Conservation (phyloP, 2,888 invertebrate species). For the Hypolimnas misippus region DNA sequence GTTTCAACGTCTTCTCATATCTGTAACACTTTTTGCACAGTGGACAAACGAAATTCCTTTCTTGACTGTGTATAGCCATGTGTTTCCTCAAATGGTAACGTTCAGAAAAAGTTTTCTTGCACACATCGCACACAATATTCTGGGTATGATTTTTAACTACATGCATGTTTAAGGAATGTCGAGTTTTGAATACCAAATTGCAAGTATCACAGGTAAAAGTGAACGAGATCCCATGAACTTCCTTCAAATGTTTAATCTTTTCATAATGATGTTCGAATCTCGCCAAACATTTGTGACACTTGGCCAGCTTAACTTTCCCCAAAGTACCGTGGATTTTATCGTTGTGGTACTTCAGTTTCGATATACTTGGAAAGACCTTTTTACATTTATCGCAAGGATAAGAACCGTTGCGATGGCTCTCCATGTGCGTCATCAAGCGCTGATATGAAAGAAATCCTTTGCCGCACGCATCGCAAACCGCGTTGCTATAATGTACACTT, state of each 20-base stretch:
- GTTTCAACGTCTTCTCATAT: slow-evolving; percentile 52
- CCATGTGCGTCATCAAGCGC: slow-evolving; percentile 40
- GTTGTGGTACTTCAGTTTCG: slow-evolving; percentile 44
- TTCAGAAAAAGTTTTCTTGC: slow-evolving; percentile 44
- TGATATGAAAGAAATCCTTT: slow-evolving; percentile 43
- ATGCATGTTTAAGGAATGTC: slow-evolving; percentile 42
- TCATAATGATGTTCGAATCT: slow-evolving; percentile 47
- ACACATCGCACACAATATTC: slow-evolving; percentile 44
- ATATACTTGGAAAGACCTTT: slow-evolving; percentile 34
- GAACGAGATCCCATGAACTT: slow-evolving; percentile 37
- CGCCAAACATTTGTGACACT: slow-evolving; percentile 42
- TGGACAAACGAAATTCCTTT: slow-evolving; percentile 48
- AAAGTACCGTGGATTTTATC: slow-evolving; percentile 38
- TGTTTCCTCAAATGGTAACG: slow-evolving; percentile 46
- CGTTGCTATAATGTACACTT: slow-evolving; percentile 44
- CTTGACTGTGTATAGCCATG: slow-evolving; percentile 48
- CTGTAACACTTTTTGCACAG: slow-evolving; percentile 48
- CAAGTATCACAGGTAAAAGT: slow-evolving; percentile 41
- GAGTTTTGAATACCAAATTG: slow-evolving; percentile 36
- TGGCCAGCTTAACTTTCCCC: slow-evolving; percentile 39
- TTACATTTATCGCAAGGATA: slow-evolving; percentile 43
- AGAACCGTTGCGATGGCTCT: slow-evolving; percentile 41
- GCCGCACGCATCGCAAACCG: slow-evolving; percentile 45
- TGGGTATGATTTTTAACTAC: slow-evolving; percentile 42
- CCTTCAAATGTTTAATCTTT: slow-evolving; percentile 44